Evolutionary conservation across 1,140 invertebrate genomes (phyloP).

Genomic region (Elymnias hypermnestra): DNA sequence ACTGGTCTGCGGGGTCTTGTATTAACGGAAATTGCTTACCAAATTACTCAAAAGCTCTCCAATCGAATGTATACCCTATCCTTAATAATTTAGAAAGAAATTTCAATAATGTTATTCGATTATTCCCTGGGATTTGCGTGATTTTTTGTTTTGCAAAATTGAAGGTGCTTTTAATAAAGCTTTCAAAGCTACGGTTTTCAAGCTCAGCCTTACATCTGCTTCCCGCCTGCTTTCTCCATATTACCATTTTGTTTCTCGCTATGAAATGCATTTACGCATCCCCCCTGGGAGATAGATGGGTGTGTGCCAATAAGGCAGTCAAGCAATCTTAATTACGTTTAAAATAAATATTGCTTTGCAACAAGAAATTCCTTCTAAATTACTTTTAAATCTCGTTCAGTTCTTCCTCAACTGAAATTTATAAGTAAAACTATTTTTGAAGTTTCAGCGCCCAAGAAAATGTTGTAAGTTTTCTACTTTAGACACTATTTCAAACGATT

Average conservation of each 20-base stretch:
- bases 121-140: slow-evolving; percentile 12
- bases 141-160: slow-evolving; percentile 10
- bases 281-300: no score
- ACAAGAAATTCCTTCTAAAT: no score
- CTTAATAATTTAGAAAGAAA: slow-evolving; percentile 7
- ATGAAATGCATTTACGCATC: no score
- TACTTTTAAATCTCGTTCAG: no score
- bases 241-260: no score
- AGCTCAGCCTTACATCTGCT: neutral
- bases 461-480: slow-evolving; percentile 1
- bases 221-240: neutral
- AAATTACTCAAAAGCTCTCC: slow-evolving; percentile 36
- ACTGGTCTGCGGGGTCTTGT: slow-evolving; percentile 41
- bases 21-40: slow-evolving; percentile 53
- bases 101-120: neutral
- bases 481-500: slow-evolving; percentile 16
- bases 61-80: slow-evolving; percentile 19
- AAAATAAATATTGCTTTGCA: no score
- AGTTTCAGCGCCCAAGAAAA: slow-evolving; percentile 1
- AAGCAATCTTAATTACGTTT: no score
- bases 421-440: no score
- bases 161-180: neutral
- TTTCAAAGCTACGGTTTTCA: slow-evolving; percentile 1
- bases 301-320: no score
- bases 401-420: no score